phyloP scores from a whole-genome alignment of 2,888 invertebrate species.

The Lepidochrysops patricia region DNA sequence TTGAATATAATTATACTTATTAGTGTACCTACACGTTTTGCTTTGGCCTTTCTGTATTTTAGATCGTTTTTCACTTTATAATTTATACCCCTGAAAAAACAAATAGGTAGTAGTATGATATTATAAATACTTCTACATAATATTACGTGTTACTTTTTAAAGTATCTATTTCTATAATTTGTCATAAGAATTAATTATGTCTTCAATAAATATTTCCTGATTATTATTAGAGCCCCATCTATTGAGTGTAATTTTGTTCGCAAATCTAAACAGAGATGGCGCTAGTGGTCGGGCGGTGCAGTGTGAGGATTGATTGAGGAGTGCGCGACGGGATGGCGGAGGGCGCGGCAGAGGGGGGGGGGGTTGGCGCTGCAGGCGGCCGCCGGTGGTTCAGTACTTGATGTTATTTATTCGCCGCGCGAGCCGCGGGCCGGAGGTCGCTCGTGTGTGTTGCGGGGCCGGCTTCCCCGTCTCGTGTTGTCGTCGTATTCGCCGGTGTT shows the following conservation, averaged over 20 bases:
- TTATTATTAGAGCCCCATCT: slow-evolving; percentile 28
- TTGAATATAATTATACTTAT: neutral
- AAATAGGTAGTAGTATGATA: too few relatives aligned
- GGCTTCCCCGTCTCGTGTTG: slow-evolving; percentile 53
- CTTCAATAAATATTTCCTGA: too few relatives aligned
- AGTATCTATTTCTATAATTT: neutral
- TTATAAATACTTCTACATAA: too few relatives aligned
- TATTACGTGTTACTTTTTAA: too few relatives aligned
- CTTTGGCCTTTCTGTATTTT: neutral
- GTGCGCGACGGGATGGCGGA: slow-evolving; percentile 27
- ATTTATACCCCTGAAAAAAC: neutral
- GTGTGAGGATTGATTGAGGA: slow-evolving; percentile 25
- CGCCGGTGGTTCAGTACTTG: slow-evolving; percentile 29
- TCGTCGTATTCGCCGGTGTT: slow-evolving; percentile 46
- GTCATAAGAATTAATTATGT: too few relatives aligned
- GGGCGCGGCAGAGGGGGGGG: slow-evolving; percentile 22
- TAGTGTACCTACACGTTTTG: neutral
- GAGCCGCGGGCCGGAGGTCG: slow-evolving; percentile 73
- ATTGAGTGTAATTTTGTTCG: neutral
- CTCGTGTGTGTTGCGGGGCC: slow-evolving; percentile 66
- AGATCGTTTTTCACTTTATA: neutral
- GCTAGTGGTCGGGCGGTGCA: slow-evolving; percentile 21
- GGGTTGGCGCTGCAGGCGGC: slow-evolving; percentile 17
- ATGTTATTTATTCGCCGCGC: slow-evolving; percentile 66
- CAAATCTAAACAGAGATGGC: slow-evolving; percentile 19